Evolutionary conservation across 2,113 vertebrate species (phyloP), one percentile per base, ranked within the genome.

Genomic region (Formicarius rufipectus): DNA sequence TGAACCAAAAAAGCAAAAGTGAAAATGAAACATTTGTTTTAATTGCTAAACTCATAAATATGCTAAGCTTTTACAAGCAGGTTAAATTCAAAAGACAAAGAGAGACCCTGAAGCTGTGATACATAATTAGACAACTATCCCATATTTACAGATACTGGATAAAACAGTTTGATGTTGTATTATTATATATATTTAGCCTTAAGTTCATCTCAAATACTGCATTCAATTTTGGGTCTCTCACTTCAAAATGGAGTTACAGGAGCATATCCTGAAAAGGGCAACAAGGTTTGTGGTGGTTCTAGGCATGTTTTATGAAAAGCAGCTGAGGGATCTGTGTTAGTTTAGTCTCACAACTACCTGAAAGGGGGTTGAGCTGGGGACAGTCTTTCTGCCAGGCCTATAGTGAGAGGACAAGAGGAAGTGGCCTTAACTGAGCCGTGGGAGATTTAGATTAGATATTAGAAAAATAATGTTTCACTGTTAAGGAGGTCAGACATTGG

Each of bases 221-320:
- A 7, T 50, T 42, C 17, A 58, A 17, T 80, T 56, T 37, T 49
- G 50, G 31, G 22, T 17, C 11, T 8, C 17, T 58, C 31, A 27
- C 6, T 64, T 42, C 35, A 23, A 37, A 73, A 58, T 31, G 25
- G 27, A 42, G 7, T 17, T 23, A 18, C 22, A 56, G 31, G 17
- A 64, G 4, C 11, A 10, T 18, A 18, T 56, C 14, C 35, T 50
- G 58, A 16, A 17, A 80, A 73, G 7, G 27, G 9, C 42, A 49
- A 12, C 7, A 27, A 64, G 52, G 9, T 9, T 73, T 27, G 14
- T 49, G 59, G 42, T 42, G 9, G 5, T 4, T 73, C 7, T 33
- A 64, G 31, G 33, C 4, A 9, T 18, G 3, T 37, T 14, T 14
- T 18, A 1, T 12, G 14, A 35, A 31, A 16, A 56, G 30, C 0